Evolutionary conservation across 2,113 vertebrate species (phyloP).

Genomic region (Daubentonia madagascariensis): DNA sequence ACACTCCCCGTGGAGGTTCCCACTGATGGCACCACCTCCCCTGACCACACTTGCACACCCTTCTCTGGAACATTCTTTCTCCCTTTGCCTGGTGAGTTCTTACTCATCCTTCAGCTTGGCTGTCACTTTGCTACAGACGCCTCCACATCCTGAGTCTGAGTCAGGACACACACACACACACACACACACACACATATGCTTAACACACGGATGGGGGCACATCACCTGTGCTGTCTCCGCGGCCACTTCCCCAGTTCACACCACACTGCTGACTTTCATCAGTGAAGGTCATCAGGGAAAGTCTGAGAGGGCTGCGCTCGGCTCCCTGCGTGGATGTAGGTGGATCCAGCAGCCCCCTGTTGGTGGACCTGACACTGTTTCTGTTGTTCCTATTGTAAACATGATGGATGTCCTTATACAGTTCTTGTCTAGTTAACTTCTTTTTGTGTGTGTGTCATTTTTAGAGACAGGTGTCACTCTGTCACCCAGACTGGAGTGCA

Average conservation of each 20-base stretch:
- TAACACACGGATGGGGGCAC: not conserved
- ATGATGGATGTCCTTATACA: not conserved
- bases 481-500: no score
- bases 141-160: rapidly evolving
- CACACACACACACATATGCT: not conserved
- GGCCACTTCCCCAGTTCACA: rapidly evolving
- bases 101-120: not conserved
- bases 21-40: rapidly evolving
- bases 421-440: not conserved
- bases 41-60: rapidly evolving
- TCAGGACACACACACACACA: not conserved
- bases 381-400: not conserved
- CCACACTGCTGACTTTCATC: rapidly evolving
- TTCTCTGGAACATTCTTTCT: not conserved
- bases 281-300: rapidly evolving
- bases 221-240: rapidly evolving
- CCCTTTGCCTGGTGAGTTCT: not conserved
- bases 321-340: rapidly evolving
- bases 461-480: no score
- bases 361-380: not conserved
- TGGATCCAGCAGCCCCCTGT: not conserved
- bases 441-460: no score
- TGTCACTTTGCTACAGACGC: not conserved
- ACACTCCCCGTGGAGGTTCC: rapidly evolving
- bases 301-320: rapidly evolving